These are phyloP conservation scores for Odiellus spinosus DNA, from an alignment of 2,888 invertebrate species.

Conservation along the genomic window DNA sequence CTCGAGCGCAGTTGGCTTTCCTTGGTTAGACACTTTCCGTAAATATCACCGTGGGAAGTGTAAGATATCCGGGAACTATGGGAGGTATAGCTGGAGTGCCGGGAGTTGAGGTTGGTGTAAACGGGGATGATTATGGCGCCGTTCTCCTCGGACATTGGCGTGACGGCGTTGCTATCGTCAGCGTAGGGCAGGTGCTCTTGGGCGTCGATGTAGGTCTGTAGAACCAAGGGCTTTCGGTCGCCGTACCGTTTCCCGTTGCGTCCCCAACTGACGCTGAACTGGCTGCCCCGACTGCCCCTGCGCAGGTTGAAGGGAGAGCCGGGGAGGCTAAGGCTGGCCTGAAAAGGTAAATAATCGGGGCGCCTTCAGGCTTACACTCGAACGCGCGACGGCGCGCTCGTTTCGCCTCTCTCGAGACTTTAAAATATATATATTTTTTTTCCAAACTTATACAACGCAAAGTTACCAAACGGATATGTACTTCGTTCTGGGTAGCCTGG, in stretches of 20 bases:
- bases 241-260: conserved; percentile 54
- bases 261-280: conserved; percentile 47
- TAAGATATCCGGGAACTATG: conserved; percentile 85
- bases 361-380: no score
- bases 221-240: conserved; percentile 81
- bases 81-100: conserved; percentile 88
- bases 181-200: conserved; percentile 85
- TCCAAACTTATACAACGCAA: no score
- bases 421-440: no score
- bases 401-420: no score
- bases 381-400: no score
- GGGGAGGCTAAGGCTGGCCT: conserved; percentile 92
- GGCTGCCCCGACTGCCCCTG: conserved; percentile 75
- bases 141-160: conserved; percentile 95
- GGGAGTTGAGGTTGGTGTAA: conserved; percentile 68
- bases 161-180: conserved; percentile 92
- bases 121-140: conserved; percentile 84
- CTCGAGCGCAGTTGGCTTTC: conserved; percentile 56
- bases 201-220: conserved; percentile 71
- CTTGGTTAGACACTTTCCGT: conserved; percentile 57
- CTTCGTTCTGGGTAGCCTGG: no score
- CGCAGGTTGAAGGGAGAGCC: conserved; percentile 90
- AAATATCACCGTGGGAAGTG: conserved; percentile 81
- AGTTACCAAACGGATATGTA: no score
- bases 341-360: conserved; percentile 24